Percentiles rank a stretch among this genome's conserved stretches.
phyloP scores from a whole-genome alignment of 2,797 vertebrate genomes.

The Clarias laeviceps region DNA sequence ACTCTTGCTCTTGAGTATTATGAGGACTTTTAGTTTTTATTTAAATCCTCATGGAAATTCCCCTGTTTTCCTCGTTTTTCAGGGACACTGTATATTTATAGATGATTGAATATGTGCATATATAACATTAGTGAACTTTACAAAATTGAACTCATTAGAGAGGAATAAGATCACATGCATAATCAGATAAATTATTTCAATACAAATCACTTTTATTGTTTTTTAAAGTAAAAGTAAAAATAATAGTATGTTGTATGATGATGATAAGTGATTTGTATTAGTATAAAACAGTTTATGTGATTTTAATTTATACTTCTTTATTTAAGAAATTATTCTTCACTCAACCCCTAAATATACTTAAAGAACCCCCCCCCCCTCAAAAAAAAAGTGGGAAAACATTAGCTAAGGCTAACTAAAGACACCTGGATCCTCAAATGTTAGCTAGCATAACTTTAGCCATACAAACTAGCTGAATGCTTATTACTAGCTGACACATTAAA shows the following conservation, averaged over 20 bases:
- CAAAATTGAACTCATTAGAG: no score
- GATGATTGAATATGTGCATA: not conserved
- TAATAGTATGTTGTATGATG: no score
- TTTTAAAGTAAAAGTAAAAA: not conserved
- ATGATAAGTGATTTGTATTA: no score
- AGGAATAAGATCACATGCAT: not conserved
- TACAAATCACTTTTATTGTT: not conserved
- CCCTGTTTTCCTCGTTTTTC: not conserved
- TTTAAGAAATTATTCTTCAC: not conserved
- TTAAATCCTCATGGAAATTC: not conserved
- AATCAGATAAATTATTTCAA: not conserved
- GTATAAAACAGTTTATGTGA: no score
- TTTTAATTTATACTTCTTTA: no score
- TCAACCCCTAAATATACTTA: not conserved
- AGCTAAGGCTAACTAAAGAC: no score
- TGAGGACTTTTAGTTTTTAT: not conserved
- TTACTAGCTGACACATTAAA: not conserved
- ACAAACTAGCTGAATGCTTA: not conserved
- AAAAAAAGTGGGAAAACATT: no score
- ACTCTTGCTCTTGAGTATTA: not conserved
- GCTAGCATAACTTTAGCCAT: not conserved
- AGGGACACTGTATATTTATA: not conserved
- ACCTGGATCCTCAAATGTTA: not conserved
- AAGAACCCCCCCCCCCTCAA: not conserved
- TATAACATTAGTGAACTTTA: no score